Evolutionary conservation across 2,888 invertebrate species (phyloP).

Genomic region (Chrysodeixis includens): DNA sequence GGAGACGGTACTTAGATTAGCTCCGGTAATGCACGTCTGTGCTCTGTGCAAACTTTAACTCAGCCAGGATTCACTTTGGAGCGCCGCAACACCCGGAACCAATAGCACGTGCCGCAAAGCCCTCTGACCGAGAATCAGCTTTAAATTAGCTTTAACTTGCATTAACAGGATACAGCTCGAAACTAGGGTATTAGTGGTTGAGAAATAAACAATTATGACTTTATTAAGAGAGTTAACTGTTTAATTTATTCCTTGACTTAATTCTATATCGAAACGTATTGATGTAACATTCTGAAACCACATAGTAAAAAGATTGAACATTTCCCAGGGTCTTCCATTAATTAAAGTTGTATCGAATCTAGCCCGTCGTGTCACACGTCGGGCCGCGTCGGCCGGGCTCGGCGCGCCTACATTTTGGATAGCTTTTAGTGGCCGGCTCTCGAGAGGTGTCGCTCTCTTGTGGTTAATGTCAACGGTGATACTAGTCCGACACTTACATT

Average conservation of each 20-base stretch:
- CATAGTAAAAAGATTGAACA: constrained; percentile 1
- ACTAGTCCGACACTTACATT: constrained; percentile 36
- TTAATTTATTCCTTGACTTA: not conserved
- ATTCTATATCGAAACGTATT: not conserved
- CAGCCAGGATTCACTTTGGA: constrained; percentile 49
- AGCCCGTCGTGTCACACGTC: constrained; percentile 27
- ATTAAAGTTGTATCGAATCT: constrained; percentile 40
- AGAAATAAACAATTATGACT: not conserved
- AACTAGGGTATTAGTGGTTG: constrained; percentile 14
- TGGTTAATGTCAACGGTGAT: constrained; percentile 36
- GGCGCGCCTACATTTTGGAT: constrained; percentile 39
- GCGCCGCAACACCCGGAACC: constrained; percentile 27
- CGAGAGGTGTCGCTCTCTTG: constrained; percentile 39
- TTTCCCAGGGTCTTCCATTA: constrained; percentile 27
- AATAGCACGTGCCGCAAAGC: constrained; percentile 27
- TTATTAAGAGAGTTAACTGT: not conserved
- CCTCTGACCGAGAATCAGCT: constrained; percentile 42
- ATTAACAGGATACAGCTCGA: constrained; percentile 31
- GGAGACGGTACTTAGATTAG: constrained; percentile 61
- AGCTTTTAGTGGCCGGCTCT: constrained; percentile 52
- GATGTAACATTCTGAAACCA: not conserved
- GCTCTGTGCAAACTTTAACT: constrained; percentile 52
- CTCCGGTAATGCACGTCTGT: constrained; percentile 56
- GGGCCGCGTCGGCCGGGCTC: not conserved
- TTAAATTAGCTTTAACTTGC: constrained; percentile 34